Base-by-base conservation (phyloP, 37 sponge, comb jelly and placozoan species). In the Aplysina aerophoba region DNA sequence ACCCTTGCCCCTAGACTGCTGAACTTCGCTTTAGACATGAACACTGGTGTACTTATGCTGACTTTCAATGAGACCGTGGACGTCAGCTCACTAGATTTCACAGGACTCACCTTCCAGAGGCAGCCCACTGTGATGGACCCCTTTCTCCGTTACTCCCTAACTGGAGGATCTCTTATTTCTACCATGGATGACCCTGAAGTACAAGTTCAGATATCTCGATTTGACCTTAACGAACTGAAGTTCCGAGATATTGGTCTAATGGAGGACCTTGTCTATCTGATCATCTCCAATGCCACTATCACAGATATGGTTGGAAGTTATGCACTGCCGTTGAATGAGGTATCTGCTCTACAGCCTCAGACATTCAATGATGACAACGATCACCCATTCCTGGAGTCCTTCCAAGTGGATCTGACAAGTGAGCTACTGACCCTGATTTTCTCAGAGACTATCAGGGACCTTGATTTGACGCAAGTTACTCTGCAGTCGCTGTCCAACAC, bases 151-250 rank as follows among this genome's bases (percentile, higher is more conserved):
- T 92, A 93, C 79, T 34, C 68, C 22, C 86, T 95, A 3, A 85
- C 86, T 81, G 89, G 83, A 6, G 84, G 89, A 0, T n/a, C 65
- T 22, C 62, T 91, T 11, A 38, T 87, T 12, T 87, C 92, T 27
- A 31, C 25, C 44, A 63, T 81, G 11, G 90, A 87, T 44, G 55
- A 55, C 71, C 83, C 87, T 8, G 44, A 66, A 8, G 90, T 95
- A 0, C 20, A 37, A 6, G 16, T 94, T 12, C 59, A 85, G 59
- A 68, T 97, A 44, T 79, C 80, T 11, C 58, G 63, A 15, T 84
- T 77, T 71, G 95, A 94, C 59, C 71, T 92, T 66, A 85, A 90
- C 74, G 94, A 94, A 68, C 83, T 97, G 20, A 97, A 97, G 78
- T 38, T 89, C 0, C 64, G 92, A 41, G 61, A 86, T 16, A 97